Conservation (phyloP, 37 sponge, comb jelly and placozoan species). For the Spongilla lacustris region DNA sequence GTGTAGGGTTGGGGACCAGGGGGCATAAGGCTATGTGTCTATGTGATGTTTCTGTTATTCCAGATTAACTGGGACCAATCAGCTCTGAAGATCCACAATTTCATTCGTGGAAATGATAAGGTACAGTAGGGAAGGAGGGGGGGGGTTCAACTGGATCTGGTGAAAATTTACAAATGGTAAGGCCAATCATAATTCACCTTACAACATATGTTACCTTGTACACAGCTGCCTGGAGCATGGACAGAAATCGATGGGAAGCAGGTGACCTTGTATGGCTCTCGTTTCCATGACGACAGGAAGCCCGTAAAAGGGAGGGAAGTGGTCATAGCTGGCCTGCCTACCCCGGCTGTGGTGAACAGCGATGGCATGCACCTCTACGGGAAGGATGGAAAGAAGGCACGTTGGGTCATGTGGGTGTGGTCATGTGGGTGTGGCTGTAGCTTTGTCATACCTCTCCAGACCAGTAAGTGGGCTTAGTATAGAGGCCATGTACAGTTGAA, state of each 20-base stretch:
- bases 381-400: constrained; percentile 78
- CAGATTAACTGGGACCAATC: constrained; percentile 84
- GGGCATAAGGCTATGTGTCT: background rate
- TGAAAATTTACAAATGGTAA: too few species aligned
- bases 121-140: background rate
- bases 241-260: constrained; percentile 79
- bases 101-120: constrained; percentile 93
- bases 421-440: background rate
- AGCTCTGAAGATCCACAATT: constrained; percentile 85
- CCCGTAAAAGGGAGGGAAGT: constrained; percentile 76
- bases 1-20: too few species aligned
- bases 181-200: too few species aligned
- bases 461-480: too few species aligned
- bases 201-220: background rate
- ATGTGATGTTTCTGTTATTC: background rate
- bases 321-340: constrained; percentile 45
- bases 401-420: background rate
- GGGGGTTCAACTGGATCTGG: too few species aligned
- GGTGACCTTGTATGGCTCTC: constrained; percentile 85
- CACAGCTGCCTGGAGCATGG: constrained; percentile 90
- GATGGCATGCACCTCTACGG: constrained; percentile 82
- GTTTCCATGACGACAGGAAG: constrained; percentile 64
- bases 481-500: too few species aligned
- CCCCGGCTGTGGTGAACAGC: constrained; percentile 76
- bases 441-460: background rate